Base-by-base conservation (phyloP, 1,140 invertebrate species). In the Lepidotrigona ventralis region DNA sequence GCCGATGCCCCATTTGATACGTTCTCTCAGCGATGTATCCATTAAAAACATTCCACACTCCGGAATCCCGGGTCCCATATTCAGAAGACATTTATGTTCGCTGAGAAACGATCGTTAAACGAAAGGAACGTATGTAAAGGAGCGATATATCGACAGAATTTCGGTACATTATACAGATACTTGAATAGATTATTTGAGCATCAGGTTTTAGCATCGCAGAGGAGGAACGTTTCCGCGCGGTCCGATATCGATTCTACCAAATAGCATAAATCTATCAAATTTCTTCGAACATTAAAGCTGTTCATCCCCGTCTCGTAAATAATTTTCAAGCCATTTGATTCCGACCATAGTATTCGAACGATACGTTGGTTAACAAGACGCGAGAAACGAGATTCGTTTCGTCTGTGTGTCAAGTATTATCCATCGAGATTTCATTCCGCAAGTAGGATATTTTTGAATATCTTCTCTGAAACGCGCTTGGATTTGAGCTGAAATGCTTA, bases 271-370 rank as follows among this genome's bases (percentile, higher is more conserved):
- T 70, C 73, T 70, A 77, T 82, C 66, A 69, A 53, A 56, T 33
- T 77, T 66, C 64, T 77, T 82, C n/a, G 33, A 76, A 51, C 63
- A 29, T 75, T 76, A 69, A 51, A 69, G 54, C 73, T 58, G 19
- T 82, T 70, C 54, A n/a, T 70, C 11, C 21, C 21, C 23, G 46
- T 17, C n/a, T 46, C 73, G 72, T 77, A 46, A 69, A 58, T 82
- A 82, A 82, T 77, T 82, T 69, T 82, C 74, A 23, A 69, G 21
- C 66, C 54, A 77, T 77, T 82, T 77, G 33, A 77, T 69, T 29
- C 8, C 14, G 15, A 60, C 15, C 4, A 39, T 53, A 53, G 21
- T 46, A 77, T 69, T 70, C 14, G 14, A 77, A 77, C 71, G 51
- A 68, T 56, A 60, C 2, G 46, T 66, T 11, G 72, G 60, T 68